phyloP scores from a whole-genome alignment of 2,888 invertebrate species.

The Helobdella robusta region DNA sequence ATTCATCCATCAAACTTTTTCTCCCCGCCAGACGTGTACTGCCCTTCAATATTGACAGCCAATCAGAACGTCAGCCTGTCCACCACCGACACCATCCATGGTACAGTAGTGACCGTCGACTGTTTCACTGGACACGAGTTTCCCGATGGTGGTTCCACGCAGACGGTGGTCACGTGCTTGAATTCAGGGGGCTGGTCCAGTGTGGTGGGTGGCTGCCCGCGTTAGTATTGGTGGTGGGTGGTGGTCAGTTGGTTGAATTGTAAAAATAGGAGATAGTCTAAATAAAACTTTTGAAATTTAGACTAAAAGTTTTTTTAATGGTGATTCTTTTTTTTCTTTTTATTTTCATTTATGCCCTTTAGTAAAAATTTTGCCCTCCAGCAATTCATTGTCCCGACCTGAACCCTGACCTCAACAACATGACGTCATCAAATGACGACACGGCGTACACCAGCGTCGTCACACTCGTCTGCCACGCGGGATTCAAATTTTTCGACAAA shows the following conservation, averaged over 20 bases:
- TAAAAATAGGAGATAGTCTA: no score
- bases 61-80: neutral
- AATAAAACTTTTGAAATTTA: no score
- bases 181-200: neutral
- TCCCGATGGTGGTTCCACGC: neutral
- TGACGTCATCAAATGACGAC: neutral
- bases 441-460: neutral
- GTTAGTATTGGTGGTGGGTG: no score
- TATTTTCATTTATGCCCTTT: no score
- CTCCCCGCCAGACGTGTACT: constrained; percentile 10
- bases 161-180: constrained; percentile 3
- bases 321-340: no score
- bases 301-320: no score
- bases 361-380: no score
- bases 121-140: constrained; percentile 6
- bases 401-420: neutral
- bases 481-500: neutral
- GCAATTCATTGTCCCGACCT: constrained; percentile 5
- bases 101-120: constrained; percentile 7
- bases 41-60: neutral
- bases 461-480: neutral
- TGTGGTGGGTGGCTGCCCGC: no score
- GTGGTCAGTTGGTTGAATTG: no score
- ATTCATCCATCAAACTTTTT: no score
- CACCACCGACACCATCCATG: neutral